Percentiles rank a stretch among this genome's conserved stretches.
phyloP scores from a whole-genome alignment of 1,140 invertebrate species.

The Mamestra configurata region DNA sequence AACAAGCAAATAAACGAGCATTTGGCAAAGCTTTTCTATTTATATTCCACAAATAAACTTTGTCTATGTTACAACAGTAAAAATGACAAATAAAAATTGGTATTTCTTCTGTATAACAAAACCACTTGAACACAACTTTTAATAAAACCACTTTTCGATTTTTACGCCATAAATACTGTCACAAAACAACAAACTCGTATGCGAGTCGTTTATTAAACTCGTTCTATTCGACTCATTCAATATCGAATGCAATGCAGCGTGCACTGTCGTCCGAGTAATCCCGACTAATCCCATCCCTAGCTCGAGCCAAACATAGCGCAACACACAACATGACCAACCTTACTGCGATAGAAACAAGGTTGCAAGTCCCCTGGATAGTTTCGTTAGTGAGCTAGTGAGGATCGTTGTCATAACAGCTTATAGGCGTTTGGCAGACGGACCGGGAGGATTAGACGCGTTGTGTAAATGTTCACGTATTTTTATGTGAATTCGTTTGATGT shows the following conservation, averaged over 20 bases:
- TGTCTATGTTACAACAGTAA: no score
- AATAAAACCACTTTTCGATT: no score
- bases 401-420: slow-evolving; percentile 22
- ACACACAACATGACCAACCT: neutral
- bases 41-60: no score
- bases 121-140: no score
- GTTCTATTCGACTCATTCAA: slow-evolving; percentile 18
- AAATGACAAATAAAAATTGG: no score
- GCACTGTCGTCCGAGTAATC: slow-evolving; percentile 4
- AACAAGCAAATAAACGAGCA: no score
- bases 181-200: slow-evolving; percentile 2
- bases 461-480: slow-evolving; percentile 23
- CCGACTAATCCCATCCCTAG: neutral
- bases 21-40: no score
- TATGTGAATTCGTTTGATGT: neutral
- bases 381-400: neutral
- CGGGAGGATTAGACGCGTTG: neutral
- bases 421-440: slow-evolving; percentile 13
- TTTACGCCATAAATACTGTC: no score
- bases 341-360: neutral
- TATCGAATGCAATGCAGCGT: slow-evolving; percentile 7
- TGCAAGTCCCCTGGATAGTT: neutral
- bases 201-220: neutral
- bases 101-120: no score
- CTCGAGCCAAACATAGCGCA: neutral